phyloP scores from a whole-genome alignment of 2,113 vertebrate genomes.

The Formicarius rufipectus region DNA sequence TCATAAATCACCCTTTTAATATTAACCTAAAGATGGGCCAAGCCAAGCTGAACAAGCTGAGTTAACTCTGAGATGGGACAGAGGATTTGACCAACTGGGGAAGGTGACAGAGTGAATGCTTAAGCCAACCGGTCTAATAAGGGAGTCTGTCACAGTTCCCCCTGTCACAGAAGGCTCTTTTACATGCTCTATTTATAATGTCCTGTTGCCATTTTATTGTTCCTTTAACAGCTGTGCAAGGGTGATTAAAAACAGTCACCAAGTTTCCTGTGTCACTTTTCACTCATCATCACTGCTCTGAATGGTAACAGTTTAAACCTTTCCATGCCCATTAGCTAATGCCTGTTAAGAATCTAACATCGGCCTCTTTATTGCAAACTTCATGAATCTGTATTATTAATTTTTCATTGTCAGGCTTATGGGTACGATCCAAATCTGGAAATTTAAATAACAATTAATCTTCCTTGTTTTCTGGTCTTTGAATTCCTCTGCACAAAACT shows the following conservation, averaged over 20 bases:
- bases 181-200: slow-evolving; percentile 59
- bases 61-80: background rate
- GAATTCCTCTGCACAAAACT: slow-evolving; percentile 2
- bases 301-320: slow-evolving; percentile 53
- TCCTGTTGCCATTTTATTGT: slow-evolving; percentile 55
- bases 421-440: slow-evolving; percentile 30
- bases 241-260: slow-evolving; percentile 59
- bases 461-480: slow-evolving; percentile 52
- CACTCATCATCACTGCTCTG: slow-evolving; percentile 39
- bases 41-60: background rate
- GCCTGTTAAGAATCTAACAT: background rate
- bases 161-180: slow-evolving; percentile 39
- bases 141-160: slow-evolving; percentile 1
- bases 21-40: background rate
- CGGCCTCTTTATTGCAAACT: background rate
- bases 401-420: slow-evolving; percentile 44
- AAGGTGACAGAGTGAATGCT: background rate
- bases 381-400: background rate
- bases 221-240: slow-evolving; percentile 38
- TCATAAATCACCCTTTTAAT: background rate
- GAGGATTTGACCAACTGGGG: background rate
- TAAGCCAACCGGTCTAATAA: slow-evolving; percentile 36
- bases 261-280: slow-evolving; percentile 60
- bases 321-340: slow-evolving; percentile 5
- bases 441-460: slow-evolving; percentile 58